These are phyloP conservation scores for Lingula anatina DNA, from an alignment of 2,888 invertebrate genomes.

Conservation along the genomic window DNA sequence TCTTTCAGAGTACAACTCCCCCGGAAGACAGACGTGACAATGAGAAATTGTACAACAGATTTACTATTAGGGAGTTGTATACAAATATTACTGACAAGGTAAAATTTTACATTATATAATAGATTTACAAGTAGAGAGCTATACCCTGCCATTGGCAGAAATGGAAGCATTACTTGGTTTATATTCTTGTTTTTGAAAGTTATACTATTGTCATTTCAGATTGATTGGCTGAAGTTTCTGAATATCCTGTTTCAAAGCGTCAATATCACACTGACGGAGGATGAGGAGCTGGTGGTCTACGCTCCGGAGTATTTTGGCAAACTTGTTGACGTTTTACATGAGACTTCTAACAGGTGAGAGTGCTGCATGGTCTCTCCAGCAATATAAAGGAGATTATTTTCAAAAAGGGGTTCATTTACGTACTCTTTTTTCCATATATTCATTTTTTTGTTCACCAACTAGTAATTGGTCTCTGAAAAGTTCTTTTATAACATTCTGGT, in stretches of 20 bases:
- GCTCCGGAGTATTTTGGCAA: conserved; percentile 81
- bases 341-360: conserved; percentile 67
- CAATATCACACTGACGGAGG: conserved; percentile 60
- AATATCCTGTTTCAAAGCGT: conserved; percentile 73
- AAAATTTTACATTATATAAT: no score
- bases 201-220: conserved; percentile 19
- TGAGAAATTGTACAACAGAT: conserved; percentile 80
- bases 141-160: background rate
- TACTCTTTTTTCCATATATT: conserved; percentile 1
- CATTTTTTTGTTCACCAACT: no score
- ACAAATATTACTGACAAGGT: conserved; percentile 68
- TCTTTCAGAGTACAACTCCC: conserved; percentile 63
- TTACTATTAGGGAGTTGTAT: conserved; percentile 72
- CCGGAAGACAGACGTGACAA: conserved; percentile 83
- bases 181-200: background rate
- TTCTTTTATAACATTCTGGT: no score
- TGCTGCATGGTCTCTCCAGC: no score
- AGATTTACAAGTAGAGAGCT: no score
- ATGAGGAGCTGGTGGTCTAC: conserved; percentile 80
- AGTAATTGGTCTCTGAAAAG: no score
- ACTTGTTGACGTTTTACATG: conserved; percentile 68
- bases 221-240: conserved; percentile 85
- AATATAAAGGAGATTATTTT: no score
- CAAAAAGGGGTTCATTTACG: conserved; percentile 13
- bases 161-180: background rate